Evolutionary conservation across 2,888 invertebrate genomes (phyloP).

Genomic region (Leucania comma): DNA sequence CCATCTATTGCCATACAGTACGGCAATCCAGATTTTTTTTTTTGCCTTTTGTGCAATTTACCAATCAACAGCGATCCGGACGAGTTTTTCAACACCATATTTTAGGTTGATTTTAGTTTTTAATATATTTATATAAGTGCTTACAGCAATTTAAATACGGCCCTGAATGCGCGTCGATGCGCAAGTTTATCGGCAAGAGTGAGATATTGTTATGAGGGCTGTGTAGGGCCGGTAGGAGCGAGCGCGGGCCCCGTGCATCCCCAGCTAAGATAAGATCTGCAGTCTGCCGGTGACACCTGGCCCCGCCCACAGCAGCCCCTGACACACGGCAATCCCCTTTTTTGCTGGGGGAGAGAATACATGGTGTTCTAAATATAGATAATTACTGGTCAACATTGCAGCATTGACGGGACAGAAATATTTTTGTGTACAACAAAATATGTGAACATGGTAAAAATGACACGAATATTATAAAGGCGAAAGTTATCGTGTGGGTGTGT

Average conservation of each 20-base stretch:
- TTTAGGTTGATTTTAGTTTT: no score
- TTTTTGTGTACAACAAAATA: not conserved
- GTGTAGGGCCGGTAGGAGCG: constrained; percentile 36
- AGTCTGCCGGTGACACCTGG: constrained; percentile 87
- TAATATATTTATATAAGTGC: no score
- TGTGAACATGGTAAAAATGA: not conserved
- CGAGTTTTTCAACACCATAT: no score
- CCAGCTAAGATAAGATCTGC: constrained; percentile 85
- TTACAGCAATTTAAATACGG: constrained; percentile 3
- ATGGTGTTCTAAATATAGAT: constrained; percentile 53
- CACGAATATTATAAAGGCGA: not conserved
- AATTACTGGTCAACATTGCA: constrained; percentile 48
- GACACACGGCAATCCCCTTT: constrained; percentile 69
- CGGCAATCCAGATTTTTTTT: no score
- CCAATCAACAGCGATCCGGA: no score
- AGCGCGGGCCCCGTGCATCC: constrained; percentile 69
- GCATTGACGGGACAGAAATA: not conserved
- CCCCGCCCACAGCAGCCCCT: constrained; percentile 84
- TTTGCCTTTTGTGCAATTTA: no score
- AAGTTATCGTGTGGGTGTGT: not conserved
- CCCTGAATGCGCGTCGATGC: constrained; percentile 19
- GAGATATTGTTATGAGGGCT: constrained; percentile 50
- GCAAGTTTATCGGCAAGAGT: constrained; percentile 49
- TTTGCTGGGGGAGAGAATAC: constrained; percentile 71
- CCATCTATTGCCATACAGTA: no score